Conservation (phyloP, 2,797 vertebrate genomes). For the Rhinophrynus dorsalis region DNA sequence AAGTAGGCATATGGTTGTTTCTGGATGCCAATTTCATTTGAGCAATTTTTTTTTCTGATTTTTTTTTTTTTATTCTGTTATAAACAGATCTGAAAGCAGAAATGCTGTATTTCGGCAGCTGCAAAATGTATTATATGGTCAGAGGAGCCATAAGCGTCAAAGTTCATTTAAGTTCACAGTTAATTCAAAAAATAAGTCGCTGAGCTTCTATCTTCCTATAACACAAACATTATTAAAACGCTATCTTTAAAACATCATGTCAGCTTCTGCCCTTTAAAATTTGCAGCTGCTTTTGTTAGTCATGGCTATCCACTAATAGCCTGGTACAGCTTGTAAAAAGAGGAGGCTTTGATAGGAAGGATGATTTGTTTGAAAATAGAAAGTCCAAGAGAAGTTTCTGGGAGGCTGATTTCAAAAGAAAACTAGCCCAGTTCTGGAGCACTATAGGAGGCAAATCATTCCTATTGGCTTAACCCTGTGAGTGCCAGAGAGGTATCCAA, state of each 20-base stretch:
- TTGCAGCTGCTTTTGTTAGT: not conserved
- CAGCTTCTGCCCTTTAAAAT: not conserved
- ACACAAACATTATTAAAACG: slow-evolving; percentile 47
- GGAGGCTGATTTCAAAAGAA: too few relatives aligned
- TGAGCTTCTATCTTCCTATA: slow-evolving; percentile 46
- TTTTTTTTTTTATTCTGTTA: slow-evolving; percentile 58
- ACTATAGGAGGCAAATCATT: too few relatives aligned
- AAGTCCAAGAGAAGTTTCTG: not conserved
- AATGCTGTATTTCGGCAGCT: slow-evolving; percentile 68
- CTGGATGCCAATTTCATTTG: slow-evolving; percentile 62
- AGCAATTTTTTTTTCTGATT: slow-evolving; percentile 55
- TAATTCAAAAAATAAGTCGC: slow-evolving; percentile 60
- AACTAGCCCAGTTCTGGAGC: too few relatives aligned
- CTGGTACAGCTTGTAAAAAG: slow-evolving; percentile 7
- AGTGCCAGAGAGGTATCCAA: too few relatives aligned
- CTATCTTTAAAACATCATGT: slow-evolving; percentile 24
- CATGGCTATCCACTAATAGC: slow-evolving; percentile 23
- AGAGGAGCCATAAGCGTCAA: slow-evolving; percentile 56
- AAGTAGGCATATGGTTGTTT: slow-evolving; percentile 73
- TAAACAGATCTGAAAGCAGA: slow-evolving; percentile 65
- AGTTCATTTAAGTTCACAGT: slow-evolving; percentile 66
- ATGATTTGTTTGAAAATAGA: slow-evolving; percentile 30
- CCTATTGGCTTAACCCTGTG: too few relatives aligned
- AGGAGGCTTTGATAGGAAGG: not conserved
- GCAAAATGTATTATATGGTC: slow-evolving; percentile 60